Conservation (phyloP, 2,797 vertebrate species). For the Aplochiton taeniatus region DNA sequence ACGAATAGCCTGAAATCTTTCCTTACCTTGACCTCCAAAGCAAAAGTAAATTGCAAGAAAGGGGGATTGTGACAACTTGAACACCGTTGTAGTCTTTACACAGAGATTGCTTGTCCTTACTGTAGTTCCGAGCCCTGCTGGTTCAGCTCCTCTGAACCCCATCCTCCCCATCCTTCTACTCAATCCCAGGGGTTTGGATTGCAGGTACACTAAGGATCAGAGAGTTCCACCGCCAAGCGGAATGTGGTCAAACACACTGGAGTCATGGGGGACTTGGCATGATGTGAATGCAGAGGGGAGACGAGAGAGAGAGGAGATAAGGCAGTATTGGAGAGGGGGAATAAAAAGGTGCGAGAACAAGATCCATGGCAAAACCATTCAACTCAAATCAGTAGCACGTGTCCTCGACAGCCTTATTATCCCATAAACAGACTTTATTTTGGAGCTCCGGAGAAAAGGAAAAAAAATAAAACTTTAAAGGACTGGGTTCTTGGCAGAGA, state of each 20-base stretch:
- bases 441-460: conserved; percentile 69
- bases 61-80: too few species aligned
- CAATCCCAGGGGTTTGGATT: conserved; percentile 73
- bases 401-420: conserved; percentile 78
- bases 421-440: conserved; percentile 83
- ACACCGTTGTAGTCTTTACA: conserved; percentile 33
- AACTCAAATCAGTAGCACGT: conserved; percentile 82
- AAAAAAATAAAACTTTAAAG: conserved; percentile 70
- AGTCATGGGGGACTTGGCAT: conserved; percentile 28
- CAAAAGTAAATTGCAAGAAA: too few species aligned
- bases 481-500: conserved; percentile 62
- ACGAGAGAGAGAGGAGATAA: neutral
- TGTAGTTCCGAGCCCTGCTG: conserved; percentile 38
- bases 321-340: conserved; percentile 8
- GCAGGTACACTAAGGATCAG: conserved; percentile 71
- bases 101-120: conserved; percentile 48
- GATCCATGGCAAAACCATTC: conserved; percentile 80
- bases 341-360: conserved; percentile 52
- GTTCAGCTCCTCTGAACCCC: conserved; percentile 56
- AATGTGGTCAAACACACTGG: conserved; percentile 45
- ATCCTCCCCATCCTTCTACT: conserved; percentile 46
- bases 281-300: conserved; percentile 15
- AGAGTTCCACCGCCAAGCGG: conserved; percentile 43
- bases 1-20: too few species aligned
- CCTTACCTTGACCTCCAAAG: too few species aligned